Evolutionary conservation across 2,888 invertebrate genomes (phyloP).

Genomic region (Isoperla grammatica): DNA sequence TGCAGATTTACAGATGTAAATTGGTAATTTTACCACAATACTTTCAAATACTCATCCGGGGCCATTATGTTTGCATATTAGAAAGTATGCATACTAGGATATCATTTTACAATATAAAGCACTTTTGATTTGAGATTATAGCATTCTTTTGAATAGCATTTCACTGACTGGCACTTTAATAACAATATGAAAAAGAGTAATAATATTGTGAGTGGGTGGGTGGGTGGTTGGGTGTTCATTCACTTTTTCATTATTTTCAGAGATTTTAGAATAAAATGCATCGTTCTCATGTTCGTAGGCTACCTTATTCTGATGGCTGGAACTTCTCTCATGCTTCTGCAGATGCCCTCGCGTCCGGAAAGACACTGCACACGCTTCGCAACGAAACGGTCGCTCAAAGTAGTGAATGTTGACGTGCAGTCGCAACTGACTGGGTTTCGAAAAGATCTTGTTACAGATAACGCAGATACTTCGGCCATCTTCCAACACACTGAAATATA

Average conservation of each 20-base stretch:
- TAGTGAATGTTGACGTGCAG: conserved; percentile 95
- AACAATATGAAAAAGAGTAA: too few relatives aligned
- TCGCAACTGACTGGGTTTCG: conserved; percentile 81
- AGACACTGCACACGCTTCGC: conserved; percentile 86
- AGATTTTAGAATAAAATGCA: too few relatives aligned
- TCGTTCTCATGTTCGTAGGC: too few relatives aligned
- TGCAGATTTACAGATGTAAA: neutral
- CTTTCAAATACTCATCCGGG: too few relatives aligned
- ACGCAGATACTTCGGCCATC: conserved; percentile 73
- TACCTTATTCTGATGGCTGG: conserved; percentile 88
- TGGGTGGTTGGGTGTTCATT: too few relatives aligned
- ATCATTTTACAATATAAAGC: neutral
- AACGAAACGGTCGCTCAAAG: conserved; percentile 86
- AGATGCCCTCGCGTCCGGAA: conserved; percentile 87
- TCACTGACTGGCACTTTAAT: too few relatives aligned
- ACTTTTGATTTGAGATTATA: neutral
- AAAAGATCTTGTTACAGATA: conserved; percentile 88
- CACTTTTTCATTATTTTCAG: too few relatives aligned
- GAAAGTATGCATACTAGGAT: too few relatives aligned
- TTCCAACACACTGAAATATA: conserved; percentile 52
- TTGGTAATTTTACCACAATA: too few relatives aligned
- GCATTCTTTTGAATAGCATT: too few relatives aligned
- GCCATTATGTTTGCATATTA: neutral
- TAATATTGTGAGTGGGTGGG: too few relatives aligned
- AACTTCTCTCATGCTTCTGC: conserved; percentile 89